Base-by-base conservation (phyloP, 2,113 vertebrate species). In the Corydoras sp. region DNA sequence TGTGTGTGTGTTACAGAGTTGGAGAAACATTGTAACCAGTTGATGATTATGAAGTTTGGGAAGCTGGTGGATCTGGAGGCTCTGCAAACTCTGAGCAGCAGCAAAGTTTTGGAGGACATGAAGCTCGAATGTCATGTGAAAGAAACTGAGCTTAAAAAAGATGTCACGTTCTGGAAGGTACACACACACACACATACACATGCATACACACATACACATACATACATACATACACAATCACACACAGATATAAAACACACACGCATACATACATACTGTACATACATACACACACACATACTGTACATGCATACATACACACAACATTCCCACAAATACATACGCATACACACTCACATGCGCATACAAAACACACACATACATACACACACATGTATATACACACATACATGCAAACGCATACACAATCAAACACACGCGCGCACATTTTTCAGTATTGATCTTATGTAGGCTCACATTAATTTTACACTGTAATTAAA, bases 41-140 rank as follows among this genome's bases (percentile, higher is more conserved):
- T 92, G 63, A 96, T 97, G 94, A 79, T 93, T 84, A 85, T 78
- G 82, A 98, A 93, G 84, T 98, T 93, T 72, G 95, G 96, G 48
- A 86, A 83, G 5, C 58, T 92, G 72, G 90, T 97, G 81, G 86
- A 97, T 71, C 85, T 99, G 77, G 92, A 94, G 76, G 89, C 87
- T 35, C 84, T 99, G 76, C 93, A 92, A 83, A 94, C 85, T 0
- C 75, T 89, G 68, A 89, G 91, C 0, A 88, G 92, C 48, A 94
- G 90, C 75, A 83, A 85, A 56, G 85, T 9, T 1, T 58, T 94
- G 76, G 94, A 97, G 81, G 91, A 96, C 78, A 75, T 97, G 67
- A 90, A 86, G 83, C 90, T 93, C 59, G 88, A 86, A 65, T 90
- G 89, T 58, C 80, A 88, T 64, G 78, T 84, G 65, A 86, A 84